Percentiles rank a stretch among this genome's conserved stretches.
These are phyloP conservation scores for Dasyornis broadbenti DNA, from an alignment of 2,113 vertebrate genomes.

Conservation along the genomic window DNA sequence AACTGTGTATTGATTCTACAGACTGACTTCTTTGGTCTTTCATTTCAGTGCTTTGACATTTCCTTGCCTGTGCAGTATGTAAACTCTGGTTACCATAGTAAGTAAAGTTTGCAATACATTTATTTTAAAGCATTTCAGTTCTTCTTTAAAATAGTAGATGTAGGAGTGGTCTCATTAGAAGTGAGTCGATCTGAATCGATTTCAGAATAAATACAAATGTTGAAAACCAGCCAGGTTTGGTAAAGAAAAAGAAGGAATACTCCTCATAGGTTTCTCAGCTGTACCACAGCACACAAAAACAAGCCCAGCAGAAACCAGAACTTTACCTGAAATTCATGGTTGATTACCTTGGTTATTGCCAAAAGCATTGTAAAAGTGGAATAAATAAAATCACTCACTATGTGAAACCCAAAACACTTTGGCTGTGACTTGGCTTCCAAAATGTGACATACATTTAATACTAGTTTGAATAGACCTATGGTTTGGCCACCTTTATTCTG, in stretches of 20 bases:
- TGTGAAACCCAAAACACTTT: background rate
- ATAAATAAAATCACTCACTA: background rate
- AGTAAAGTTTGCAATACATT: background rate
- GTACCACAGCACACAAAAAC: background rate
- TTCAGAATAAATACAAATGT: background rate
- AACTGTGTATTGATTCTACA: background rate
- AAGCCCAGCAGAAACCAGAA: background rate
- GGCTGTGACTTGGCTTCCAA: background rate
- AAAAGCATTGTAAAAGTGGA: background rate
- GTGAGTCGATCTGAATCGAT: background rate
- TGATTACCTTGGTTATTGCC: background rate
- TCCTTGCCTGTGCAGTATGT: background rate
- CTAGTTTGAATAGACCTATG: background rate
- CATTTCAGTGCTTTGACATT: background rate
- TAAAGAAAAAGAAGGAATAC: background rate
- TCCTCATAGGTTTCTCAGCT: background rate
- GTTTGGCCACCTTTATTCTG: background rate
- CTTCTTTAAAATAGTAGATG: background rate
- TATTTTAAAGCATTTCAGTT: background rate
- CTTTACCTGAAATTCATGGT: background rate
- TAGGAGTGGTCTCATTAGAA: background rate
- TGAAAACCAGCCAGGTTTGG: background rate
- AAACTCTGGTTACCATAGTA: background rate
- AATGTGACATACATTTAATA: slow-evolving; percentile 21
- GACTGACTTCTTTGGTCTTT: background rate